Evolutionary conservation across 2,113 vertebrate species (phyloP), one percentile per base, ranked within the genome.

Genomic region (Trinectes maculatus): DNA sequence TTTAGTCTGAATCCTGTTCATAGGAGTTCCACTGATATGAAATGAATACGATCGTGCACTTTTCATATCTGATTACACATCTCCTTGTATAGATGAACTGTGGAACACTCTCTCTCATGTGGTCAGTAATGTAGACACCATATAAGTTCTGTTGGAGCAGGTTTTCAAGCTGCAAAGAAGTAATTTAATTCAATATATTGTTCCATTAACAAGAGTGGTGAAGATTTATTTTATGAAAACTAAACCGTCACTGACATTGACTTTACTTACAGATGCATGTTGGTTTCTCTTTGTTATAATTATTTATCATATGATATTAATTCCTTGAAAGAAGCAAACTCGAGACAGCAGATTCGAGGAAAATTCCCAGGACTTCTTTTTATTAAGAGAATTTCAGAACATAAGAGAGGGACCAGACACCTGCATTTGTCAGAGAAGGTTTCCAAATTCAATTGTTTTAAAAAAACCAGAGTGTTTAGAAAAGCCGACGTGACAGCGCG

Each of bases 371-470:
- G 82, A 92, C 91, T 92, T 89, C 69, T 88, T 91, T 93, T 94
- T 94, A 94, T 92, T 93, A 92, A 91, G 89, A 93, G 91, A 93
- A 91, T 92, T 93, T 90, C 90, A 92, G 90, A 93, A 93, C 89
- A 86, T 86, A 91, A 92, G 90, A 89, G 91, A 88, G 90, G 87
- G 89, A 89, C 87, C 86, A 84, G 88, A 92, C 90, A 91, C 90
- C 92, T 94, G 92, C 91, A 89, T 87, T 92, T 80, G 84, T 92
- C 82, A 90, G 86, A 87, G 85, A 87, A 87, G 81, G 80, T 84
- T 87, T 91, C 85, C 84, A 90, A 90, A 91, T 90, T 87, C 71
- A 70, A 77, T 83, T n/a, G 47, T 71, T 71, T 76, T 84, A 82
- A 87, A 90, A 89, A 91, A 90, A 87, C 24, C 58, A 71, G 22